Evolutionary conservation across 2,797 vertebrate species (phyloP).

Genomic region (Cyclopterus lumpus): DNA sequence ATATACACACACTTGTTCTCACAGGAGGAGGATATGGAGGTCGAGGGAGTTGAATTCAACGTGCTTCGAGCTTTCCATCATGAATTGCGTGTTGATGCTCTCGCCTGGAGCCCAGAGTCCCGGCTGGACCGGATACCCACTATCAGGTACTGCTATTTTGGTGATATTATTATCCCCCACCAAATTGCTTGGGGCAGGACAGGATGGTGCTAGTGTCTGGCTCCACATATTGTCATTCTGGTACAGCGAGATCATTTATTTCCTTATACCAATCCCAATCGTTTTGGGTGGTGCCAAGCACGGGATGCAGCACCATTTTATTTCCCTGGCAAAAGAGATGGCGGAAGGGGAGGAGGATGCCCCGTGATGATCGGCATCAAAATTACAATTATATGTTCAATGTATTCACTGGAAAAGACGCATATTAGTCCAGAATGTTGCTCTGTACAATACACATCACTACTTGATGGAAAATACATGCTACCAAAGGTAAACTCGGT

Average conservation of each 20-base stretch:
- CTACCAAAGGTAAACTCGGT: background rate
- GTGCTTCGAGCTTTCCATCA: conserved; percentile 90
- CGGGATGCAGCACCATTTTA: background rate
- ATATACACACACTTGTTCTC: background rate
- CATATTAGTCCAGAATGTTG: background rate
- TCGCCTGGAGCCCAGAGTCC: conserved; percentile 96
- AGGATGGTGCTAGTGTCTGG: background rate
- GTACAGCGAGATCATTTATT: background rate
- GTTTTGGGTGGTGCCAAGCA: background rate
- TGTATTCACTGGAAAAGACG: background rate
- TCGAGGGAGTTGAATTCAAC: conserved; percentile 91
- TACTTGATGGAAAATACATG: background rate
- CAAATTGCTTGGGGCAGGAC: background rate
- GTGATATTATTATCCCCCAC: background rate
- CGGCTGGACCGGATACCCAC: conserved; percentile 89
- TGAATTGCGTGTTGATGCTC: conserved; percentile 88
- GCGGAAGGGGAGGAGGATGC: background rate
- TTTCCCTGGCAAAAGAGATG: background rate
- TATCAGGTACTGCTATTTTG: conserved; percentile 84
- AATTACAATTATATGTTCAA: background rate
- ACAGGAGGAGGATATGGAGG: conserved; percentile 93
- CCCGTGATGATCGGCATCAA: background rate
- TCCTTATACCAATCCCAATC: too few species aligned
- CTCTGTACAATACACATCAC: background rate
- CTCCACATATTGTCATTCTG: background rate